Percentiles rank a stretch among this genome's conserved stretches.
These are phyloP conservation scores for Octodon degus DNA, from an alignment of 2,113 vertebrate genomes.

Conservation along the genomic window DNA sequence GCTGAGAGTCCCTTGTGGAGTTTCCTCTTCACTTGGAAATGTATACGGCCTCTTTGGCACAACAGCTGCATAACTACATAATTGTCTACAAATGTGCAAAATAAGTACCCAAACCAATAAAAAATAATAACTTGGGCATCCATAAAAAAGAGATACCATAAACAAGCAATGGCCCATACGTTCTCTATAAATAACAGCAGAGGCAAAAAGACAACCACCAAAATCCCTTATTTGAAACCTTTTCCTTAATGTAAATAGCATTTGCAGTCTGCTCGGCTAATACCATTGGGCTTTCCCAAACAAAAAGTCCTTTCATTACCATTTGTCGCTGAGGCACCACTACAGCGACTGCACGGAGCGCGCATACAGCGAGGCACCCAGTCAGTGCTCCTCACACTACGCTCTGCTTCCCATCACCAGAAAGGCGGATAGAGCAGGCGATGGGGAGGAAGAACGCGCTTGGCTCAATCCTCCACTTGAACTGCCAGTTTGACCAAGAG, in stretches of 20 bases:
- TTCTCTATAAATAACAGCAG: conserved; percentile 73
- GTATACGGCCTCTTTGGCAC: conserved; percentile 57
- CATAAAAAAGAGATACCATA: conserved; percentile 75
- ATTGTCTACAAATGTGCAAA: conserved; percentile 79
- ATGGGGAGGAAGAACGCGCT: not conserved
- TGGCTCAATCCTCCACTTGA: too few species aligned
- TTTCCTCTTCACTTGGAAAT: conserved; percentile 60
- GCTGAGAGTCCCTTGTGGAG: conserved; percentile 59
- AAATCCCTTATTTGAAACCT: conserved; percentile 76
- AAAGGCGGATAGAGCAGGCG: not conserved
- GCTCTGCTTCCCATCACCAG: not conserved
- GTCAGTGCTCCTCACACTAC: not conserved
- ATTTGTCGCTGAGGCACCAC: conserved; percentile 66
- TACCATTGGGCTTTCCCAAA: conserved; percentile 62
- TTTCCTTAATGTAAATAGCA: conserved; percentile 63
- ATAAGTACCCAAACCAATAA: conserved; percentile 73
- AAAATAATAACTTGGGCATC: conserved; percentile 80
- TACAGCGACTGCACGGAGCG: conserved; percentile 50
- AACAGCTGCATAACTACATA: conserved; percentile 74
- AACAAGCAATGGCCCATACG: conserved; percentile 72
- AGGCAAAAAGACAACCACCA: conserved; percentile 71
- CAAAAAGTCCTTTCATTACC: conserved; percentile 73
- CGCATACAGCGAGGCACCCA: not conserved
- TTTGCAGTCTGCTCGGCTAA: conserved; percentile 66
- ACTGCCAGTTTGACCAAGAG: not conserved